Base-by-base conservation (phyloP, 92 coral and sea anemone species). In the Palythoa grandis region DNA sequence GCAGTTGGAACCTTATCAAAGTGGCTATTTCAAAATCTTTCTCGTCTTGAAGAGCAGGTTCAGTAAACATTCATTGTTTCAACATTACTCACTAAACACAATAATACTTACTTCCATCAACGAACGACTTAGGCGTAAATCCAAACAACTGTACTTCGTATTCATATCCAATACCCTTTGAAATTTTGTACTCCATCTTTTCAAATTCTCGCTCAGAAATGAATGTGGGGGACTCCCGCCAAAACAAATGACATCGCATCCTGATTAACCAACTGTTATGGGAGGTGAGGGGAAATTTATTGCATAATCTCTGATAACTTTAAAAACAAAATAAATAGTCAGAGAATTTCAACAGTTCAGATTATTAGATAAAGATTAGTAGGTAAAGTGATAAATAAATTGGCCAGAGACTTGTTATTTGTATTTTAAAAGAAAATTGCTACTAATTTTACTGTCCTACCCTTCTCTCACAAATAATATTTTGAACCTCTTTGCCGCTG, bases 81-180 rank as follows among this genome's bases (percentile, higher is more conserved):
- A 70, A 38, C 74, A 14, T 5, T 14, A 75, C 11, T n/a, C 11
- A 10, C 10, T 29, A 78, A 56, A 1, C 39, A 22, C 3, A 17
- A 16, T 54, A 67, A 48, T 20, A 63, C 85, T 82, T 82, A 94
- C 98, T 91, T 86, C 99, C 98, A 83, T 97, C 96, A n/a, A 93
- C 93, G 88, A 97, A 97, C 12, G 99, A 92, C 66, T 92, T 95
- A 25, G 99, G 99, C 0, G 98, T 97, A 76, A 97, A 97, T 23
- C 99, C 99, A 77, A 97, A 97, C 57, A 97, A 91, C 86, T 97
- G 99, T 2, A 93, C 90, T 60, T 90, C 98, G 66, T 97, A 97
- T 75, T 93, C 99, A 50, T 84, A 47, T 22, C 90, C 94, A 8
- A 82, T 76, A n/a, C 78, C 83, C 23, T 70, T 83, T 56, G 67